Conservation (phyloP, 2,797 vertebrate species). For the Pterois miles region DNA sequence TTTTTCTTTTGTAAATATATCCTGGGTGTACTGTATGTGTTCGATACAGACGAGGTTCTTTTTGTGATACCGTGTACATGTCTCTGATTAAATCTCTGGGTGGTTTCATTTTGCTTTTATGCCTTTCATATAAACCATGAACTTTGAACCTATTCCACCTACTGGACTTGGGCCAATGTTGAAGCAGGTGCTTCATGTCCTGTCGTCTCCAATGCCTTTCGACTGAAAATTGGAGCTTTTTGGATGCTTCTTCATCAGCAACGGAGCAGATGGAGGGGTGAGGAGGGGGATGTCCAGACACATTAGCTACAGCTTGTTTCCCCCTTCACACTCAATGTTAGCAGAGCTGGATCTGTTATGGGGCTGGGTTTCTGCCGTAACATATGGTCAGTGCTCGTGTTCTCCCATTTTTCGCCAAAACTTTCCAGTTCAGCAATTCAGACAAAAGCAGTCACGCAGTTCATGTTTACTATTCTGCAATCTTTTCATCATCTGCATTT, state of each 20-base stretch:
- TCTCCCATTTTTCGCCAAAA: conserved; percentile 15
- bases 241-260: conserved; percentile 36
- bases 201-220: conserved; percentile 1
- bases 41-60: not conserved
- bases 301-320: conserved; percentile 59
- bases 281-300: conserved; percentile 53
- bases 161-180: not conserved
- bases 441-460: not conserved
- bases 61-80: not conserved
- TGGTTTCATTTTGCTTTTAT: not conserved
- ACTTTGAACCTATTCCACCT: not conserved
- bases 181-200: not conserved
- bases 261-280: conserved; percentile 58
- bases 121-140: not conserved
- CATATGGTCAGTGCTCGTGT: conserved; percentile 55
- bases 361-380: conserved; percentile 8
- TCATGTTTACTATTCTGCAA: not conserved
- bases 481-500: not conserved
- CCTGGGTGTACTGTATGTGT: not conserved
- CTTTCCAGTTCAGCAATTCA: conserved; percentile 10
- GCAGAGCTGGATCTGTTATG: conserved; percentile 13
- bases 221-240: conserved; percentile 12
- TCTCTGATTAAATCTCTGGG: not conserved
- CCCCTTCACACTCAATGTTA: conserved; percentile 48
- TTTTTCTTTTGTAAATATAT: not conserved